Evolutionary conservation across 2,113 vertebrate genomes (phyloP), one percentile per base, ranked within the genome.

Genomic region (Tympanuchus pallidicinctus): DNA sequence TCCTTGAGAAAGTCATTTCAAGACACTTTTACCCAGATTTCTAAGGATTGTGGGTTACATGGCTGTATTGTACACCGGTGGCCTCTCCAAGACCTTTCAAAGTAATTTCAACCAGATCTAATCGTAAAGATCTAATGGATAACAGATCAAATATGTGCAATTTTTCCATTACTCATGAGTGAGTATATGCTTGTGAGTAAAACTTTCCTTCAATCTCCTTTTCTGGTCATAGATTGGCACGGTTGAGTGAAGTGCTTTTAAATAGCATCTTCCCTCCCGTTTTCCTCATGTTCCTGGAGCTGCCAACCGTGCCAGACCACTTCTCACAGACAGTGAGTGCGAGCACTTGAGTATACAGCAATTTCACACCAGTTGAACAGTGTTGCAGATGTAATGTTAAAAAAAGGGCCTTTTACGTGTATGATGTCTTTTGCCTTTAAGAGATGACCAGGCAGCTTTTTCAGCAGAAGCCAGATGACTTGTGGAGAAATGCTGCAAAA

Each of bases 351-450:
- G 11, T 15, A 48, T 20, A 59, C 54, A 82, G 54, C 54, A 79
- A 40, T 76, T 85, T 91, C 45, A 80, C 27, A 89, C 13, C 10
- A 76, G 18, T 0, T 34, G 12, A 76, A 45, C 48, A 80, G 65
- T 45, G 12, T 10, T 63, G 28, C 5, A 48, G 30, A 57, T 28
- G 7, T 43, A 89, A n/a, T 56, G 27, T 48, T 22, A 12, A 30
- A 13, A 2, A 20, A 43, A 52, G 45, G 15, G 1, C 0, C 38
- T 8, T 48, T 40, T 27, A 34, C 36, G 3, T 1, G 1, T 83
- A 77, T 77, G 21, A 45, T 60, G 5, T 3, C 22, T 89, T 90
- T 84, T 71, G 4, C 12, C 13, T 78, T 92, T 77, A 63, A 83
- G 48, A 74, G n/a, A 34, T 71, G 28, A 42, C 25, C 60, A 75